phyloP scores from a whole-genome alignment of 2,797 vertebrate genomes.

The Discoglossus pictus region DNA sequence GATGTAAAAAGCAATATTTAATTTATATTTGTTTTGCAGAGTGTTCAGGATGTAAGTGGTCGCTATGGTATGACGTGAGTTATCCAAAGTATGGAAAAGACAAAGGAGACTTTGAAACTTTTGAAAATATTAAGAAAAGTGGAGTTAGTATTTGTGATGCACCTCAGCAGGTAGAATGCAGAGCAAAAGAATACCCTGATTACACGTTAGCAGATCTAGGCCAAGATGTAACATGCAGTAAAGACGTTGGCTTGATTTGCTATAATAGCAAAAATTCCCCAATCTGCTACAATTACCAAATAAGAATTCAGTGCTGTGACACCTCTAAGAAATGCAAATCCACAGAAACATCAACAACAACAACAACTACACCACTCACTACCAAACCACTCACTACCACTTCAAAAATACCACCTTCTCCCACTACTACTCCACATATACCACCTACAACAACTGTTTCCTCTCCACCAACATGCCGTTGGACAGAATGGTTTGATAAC shows the following conservation, averaged over 20 bases:
- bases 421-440: neutral
- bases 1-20: too few species aligned
- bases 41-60: too few species aligned
- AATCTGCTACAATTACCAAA: constrained; percentile 65
- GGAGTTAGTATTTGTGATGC: constrained; percentile 60
- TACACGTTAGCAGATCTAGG: constrained; percentile 50
- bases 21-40: too few species aligned
- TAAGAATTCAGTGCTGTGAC: constrained; percentile 67
- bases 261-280: constrained; percentile 64
- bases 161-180: constrained; percentile 60
- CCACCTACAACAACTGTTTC: neutral
- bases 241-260: constrained; percentile 57
- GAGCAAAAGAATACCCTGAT: constrained; percentile 60
- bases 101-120: constrained; percentile 69
- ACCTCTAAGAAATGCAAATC: rapidly evolving
- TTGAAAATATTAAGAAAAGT: constrained; percentile 39
- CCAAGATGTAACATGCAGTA: constrained; percentile 57
- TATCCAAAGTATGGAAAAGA: constrained; percentile 52
- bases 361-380: neutral
- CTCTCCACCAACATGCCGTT: too few species aligned
- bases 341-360: neutral
- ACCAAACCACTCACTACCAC: rapidly evolving
- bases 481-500: too few species aligned
- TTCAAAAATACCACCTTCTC: rapidly evolving
- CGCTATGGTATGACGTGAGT: constrained; percentile 61